These are phyloP conservation scores for Drosophila chauvacae DNA, from an alignment of 1,140 invertebrate genomes.

Conservation along the genomic window DNA sequence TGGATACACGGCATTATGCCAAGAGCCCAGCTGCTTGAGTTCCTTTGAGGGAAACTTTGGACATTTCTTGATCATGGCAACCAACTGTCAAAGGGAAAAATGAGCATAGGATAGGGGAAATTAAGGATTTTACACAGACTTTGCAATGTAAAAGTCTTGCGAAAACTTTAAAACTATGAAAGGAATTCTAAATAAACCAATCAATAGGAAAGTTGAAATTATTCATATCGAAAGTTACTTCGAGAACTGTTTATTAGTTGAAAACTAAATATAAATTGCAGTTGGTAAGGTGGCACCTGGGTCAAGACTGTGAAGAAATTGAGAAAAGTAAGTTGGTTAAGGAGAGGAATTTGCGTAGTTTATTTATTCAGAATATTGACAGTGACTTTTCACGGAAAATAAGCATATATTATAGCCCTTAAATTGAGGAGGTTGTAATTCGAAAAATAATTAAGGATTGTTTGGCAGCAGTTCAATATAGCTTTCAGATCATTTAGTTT, in stretches of 20 bases:
- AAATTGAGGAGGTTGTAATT: background rate
- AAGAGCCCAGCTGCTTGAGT: conserved; percentile 13
- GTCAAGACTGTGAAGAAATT: background rate
- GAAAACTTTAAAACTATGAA: conserved; percentile 1
- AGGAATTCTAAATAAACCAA: conserved; percentile 9
- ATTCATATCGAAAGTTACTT: conserved; percentile 14
- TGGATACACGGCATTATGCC: conserved; percentile 29
- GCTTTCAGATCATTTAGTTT: background rate
- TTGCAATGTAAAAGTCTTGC: no score
- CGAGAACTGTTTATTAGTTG: background rate
- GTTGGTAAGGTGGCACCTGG: background rate
- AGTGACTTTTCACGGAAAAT: background rate
- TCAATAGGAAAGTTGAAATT: conserved; percentile 5
- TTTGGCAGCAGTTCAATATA: background rate
- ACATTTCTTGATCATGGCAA: conserved; percentile 19
- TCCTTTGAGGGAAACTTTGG: conserved; percentile 14
- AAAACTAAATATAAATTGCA: no score
- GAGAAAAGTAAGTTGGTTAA: background rate
- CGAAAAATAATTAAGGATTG: background rate
- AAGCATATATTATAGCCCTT: background rate
- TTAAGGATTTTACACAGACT: background rate
- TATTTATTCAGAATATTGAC: background rate
- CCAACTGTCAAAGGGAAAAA: conserved; percentile 11
- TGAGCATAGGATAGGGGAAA: background rate
- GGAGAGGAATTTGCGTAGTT: background rate